Evolutionary conservation across 2,888 invertebrate genomes (phyloP), one percentile per base, ranked within the genome.

Genomic region (Drosophila anceps): DNA sequence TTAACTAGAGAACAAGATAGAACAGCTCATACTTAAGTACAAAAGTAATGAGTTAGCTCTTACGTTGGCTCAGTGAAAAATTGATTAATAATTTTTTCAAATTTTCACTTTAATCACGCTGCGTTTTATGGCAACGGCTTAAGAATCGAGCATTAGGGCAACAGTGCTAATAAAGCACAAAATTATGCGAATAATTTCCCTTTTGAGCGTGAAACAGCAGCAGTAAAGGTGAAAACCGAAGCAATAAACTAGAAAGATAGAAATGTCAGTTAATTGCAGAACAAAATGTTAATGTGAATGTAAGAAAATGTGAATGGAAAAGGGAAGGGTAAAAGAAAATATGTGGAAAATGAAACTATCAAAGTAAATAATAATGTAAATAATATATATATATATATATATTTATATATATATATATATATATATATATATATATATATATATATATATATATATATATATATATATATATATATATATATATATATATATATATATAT

Each of bases 51-150:
- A 72, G 69, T 74, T 81, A 79, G 73, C 73, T 69, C 78, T 69
- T 55, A 69, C 18, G 55, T 44, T 29, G 39, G 33, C 60, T 69
- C 60, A 69, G 57, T 59, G 73, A 68, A 61, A 86, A 82, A 85
- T 87, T 81, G 82, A 89, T 85, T 85, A 80, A 87, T 89, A 82
- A 84, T 87, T 89, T 76, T 12, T 69, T 53, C 57, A 37, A 77
- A 84, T 79, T 89, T 89, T 80, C 62, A 70, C 71, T 84, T 58
- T 84, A 84, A 84, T 84, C 88, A 72, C 70, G 29, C 9, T 63
- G 64, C 71, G 29, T 62, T 79, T 72, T 48, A 65, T 48, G 61
- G 64, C 61, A 57, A 50, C 18, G 33, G 13, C 54, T 61, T 27
- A 37, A 50, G 39, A 6, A 24, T 12, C 8, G 24, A 63, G 31